A percentile compares a stretch with the other conserved stretches of the same genome.
Evolutionary conservation across 2,797 vertebrate species (phyloP).

Genomic region (Heterohyrax brucei): DNA sequence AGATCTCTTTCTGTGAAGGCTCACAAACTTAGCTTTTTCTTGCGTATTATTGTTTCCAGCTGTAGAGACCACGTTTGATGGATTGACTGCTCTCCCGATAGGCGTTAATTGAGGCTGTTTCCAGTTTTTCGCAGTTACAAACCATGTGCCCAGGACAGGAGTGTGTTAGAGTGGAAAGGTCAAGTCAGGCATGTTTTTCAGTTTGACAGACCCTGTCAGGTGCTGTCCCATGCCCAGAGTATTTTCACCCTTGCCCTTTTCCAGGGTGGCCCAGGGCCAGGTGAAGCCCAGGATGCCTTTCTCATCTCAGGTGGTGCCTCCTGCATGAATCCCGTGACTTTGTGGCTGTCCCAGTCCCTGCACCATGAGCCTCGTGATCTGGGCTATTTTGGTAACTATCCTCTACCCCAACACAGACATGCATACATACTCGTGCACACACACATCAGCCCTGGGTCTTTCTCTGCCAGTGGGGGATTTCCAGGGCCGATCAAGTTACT

Average conservation of each 20-base stretch:
- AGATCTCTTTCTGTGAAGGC: too few relatives aligned
- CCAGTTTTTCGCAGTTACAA: neutral
- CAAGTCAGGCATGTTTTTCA: neutral
- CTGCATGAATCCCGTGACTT: conserved; percentile 46
- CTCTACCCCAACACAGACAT: too few relatives aligned
- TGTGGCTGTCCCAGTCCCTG: conserved; percentile 4
- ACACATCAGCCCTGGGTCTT: neutral
- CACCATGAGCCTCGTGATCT: conserved; percentile 58
- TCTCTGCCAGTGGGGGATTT: conserved; percentile 54
- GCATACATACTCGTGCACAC: neutral
- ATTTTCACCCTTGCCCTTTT: conserved; percentile 81
- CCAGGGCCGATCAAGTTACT: conserved; percentile 27
- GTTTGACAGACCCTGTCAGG: neutral
- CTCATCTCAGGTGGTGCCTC: neutral
- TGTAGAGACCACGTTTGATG: neutral
- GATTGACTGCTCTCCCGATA: accelerated
- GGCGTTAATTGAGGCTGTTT: neutral
- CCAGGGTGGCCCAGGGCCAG: conserved; percentile 44
- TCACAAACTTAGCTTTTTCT: neutral
- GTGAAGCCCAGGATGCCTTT: neutral
- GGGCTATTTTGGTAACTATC: conserved; percentile 69
- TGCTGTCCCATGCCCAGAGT: neutral
- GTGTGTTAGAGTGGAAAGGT: neutral
- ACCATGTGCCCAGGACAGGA: neutral
- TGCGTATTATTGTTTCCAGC: neutral